These are phyloP conservation scores for Parotocinclus haroldoi DNA, from an alignment of 2,797 vertebrate species.

Conservation along the genomic window DNA sequence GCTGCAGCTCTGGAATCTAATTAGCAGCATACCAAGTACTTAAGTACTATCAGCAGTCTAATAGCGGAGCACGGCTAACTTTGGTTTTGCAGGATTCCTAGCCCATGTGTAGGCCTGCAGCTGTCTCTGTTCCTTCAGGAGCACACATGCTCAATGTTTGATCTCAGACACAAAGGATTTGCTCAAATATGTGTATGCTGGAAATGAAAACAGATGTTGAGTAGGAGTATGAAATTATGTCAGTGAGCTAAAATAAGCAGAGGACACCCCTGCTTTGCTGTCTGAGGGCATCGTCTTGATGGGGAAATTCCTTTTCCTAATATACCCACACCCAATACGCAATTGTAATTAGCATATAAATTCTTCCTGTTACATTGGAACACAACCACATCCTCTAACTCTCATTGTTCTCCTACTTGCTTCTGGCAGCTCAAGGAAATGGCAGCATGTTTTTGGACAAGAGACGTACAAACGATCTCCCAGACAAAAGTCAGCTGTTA, in stretches of 20 bases:
- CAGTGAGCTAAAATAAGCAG: slow-evolving; percentile 44
- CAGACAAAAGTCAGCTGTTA: slow-evolving; percentile 29
- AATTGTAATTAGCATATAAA: not conserved
- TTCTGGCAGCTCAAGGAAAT: slow-evolving; percentile 47
- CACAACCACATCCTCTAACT: not conserved
- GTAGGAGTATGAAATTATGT: slow-evolving; percentile 38
- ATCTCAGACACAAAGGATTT: slow-evolving; percentile 19
- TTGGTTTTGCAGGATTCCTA: slow-evolving; percentile 2
- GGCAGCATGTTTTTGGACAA: slow-evolving; percentile 56
- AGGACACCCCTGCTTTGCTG: slow-evolving; percentile 57
- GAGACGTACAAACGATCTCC: slow-evolving; percentile 34
- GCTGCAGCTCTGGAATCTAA: not conserved
- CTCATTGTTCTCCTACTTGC: slow-evolving; percentile 41
- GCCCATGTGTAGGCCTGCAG: slow-evolving; percentile 7
- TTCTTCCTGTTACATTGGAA: not conserved
- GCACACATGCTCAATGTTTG: slow-evolving; percentile 12
- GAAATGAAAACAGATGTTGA: slow-evolving; percentile 42
- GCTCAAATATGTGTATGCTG: slow-evolving; percentile 33
- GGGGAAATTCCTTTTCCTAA: slow-evolving; percentile 1
- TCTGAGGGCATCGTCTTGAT: not conserved
- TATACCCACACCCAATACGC: not conserved
- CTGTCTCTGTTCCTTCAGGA: slow-evolving; percentile 25
- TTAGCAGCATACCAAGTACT: not conserved
- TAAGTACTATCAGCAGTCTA: not conserved
- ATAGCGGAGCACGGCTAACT: not conserved